Evolutionary conservation across 1,140 invertebrate genomes (phyloP).

Genomic region (Pristionchus pacificus): DNA sequence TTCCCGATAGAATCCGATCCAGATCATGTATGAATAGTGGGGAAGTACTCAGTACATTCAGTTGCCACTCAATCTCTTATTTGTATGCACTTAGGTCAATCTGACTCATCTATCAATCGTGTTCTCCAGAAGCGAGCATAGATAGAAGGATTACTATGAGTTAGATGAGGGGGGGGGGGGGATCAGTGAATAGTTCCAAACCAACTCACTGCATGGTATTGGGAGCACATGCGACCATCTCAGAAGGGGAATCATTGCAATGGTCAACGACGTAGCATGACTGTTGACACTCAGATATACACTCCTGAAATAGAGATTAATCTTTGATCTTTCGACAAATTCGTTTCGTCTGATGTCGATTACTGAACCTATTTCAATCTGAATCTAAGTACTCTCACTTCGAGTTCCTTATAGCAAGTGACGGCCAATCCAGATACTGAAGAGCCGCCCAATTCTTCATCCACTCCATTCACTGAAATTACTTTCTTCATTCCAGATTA

Average conservation of each 20-base stretch:
- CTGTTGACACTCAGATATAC: conserved; percentile 23
- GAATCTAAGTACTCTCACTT: not conserved
- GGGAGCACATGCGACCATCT: conserved; percentile 29
- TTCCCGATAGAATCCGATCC: no score
- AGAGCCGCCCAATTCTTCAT: not conserved
- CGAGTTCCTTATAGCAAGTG: not conserved
- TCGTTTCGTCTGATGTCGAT: no score
- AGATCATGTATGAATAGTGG: no score
- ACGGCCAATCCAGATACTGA: not conserved
- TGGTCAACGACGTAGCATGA: conserved; percentile 24
- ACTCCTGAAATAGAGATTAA: conserved; percentile 22
- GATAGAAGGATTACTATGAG: not conserved
- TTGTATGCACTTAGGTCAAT: no score
- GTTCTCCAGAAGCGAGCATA: not conserved
- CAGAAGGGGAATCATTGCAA: conserved; percentile 21
- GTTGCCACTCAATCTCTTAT: no score
- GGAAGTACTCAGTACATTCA: no score
- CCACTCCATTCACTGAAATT: not conserved
- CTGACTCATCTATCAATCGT: no score
- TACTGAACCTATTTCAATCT: no score
- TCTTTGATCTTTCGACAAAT: not conserved
- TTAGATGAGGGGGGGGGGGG: not conserved
- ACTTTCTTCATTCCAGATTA: not conserved
- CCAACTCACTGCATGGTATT: conserved; percentile 16
- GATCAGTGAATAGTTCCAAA: not conserved